A percentile compares a stretch with the other conserved stretches of the same genome.
phyloP scores from a whole-genome alignment of 2,888 invertebrate genomes.

The Patella depressa region DNA sequence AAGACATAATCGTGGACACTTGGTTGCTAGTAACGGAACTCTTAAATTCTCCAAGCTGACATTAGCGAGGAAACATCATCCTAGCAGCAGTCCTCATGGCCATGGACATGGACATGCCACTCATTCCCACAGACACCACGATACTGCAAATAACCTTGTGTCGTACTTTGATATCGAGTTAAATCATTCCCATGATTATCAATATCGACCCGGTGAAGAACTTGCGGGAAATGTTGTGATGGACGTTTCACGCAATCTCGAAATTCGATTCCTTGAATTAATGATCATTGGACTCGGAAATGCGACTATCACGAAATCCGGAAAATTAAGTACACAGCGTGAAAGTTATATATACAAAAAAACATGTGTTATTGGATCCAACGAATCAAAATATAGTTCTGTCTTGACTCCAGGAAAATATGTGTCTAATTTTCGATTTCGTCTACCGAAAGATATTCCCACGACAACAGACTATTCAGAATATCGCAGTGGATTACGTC shows the following conservation, averaged over 20 bases:
- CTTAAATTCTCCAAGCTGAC: slow-evolving; percentile 6
- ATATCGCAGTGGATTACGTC: slow-evolving; percentile 47
- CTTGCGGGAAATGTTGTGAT: slow-evolving; percentile 59
- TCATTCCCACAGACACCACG: not conserved
- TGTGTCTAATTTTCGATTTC: slow-evolving; percentile 59
- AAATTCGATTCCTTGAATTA: slow-evolving; percentile 62
- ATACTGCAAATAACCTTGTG: slow-evolving; percentile 36
- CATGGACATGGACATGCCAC: not conserved
- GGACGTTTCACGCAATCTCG: slow-evolving; percentile 51
- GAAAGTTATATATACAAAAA: slow-evolving; percentile 61
- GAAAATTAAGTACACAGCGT: slow-evolving; percentile 39
- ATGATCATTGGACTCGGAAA: slow-evolving; percentile 57
- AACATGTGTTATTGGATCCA: slow-evolving; percentile 57
- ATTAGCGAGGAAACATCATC: not conserved
- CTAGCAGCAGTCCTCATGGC: not conserved
- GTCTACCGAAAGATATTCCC: slow-evolving; percentile 57
- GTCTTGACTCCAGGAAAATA: slow-evolving; percentile 62
- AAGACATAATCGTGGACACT: not conserved
- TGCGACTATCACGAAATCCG: slow-evolving; percentile 43
- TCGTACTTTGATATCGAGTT: slow-evolving; percentile 60
- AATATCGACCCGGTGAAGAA: slow-evolving; percentile 59
- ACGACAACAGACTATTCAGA: slow-evolving; percentile 53
- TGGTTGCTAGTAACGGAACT: slow-evolving; percentile 13
- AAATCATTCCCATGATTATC: slow-evolving; percentile 45
- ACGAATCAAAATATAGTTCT: slow-evolving; percentile 50